Evolutionary conservation across 1,140 invertebrate genomes (phyloP), one percentile per base, ranked within the genome.

Genomic region (Drosophila navojoa): DNA sequence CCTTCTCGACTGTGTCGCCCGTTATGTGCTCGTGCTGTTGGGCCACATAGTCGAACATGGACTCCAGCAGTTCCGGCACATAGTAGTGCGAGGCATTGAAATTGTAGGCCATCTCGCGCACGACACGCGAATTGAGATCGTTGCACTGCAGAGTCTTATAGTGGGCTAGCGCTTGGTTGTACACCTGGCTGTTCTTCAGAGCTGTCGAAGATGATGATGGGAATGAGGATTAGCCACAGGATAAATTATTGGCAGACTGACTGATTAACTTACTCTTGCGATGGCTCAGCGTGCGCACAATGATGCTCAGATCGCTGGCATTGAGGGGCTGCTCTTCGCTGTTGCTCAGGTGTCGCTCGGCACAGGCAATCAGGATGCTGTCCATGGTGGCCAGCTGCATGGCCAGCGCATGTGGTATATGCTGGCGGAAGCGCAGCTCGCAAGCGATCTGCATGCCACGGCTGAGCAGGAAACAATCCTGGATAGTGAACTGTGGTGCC

Each of bases 1-100:
- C 78, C 79, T 93, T 93, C 68, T 93, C 93, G 9, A 92, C 93
- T 44, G 92, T 93, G 49, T 93, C 93, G 5, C 92, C 93, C 0
- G 92, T 77, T 15, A 94, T 68, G 71, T 90, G 77, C 4, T 90
- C 64, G 45, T 91, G 79, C 52, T 92, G 76, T 9, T 91, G 63
- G 2, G 91, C 62, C 16, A 94, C 62, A 78, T 93, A 94, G 5
- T 85, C 79, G 5, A 90, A 90, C 77, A 93, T 91, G 15, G 86
- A 81, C 52, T 94, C 92, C 4, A 93, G 52, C 42, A 93, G 64
- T 62, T 91, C 87, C 1, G 93, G 93, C 15, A 93, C 75, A 54
- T 92, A 71, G 50, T 79, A 91, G 53, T 91, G 79, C 1, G 91
- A 91, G 4, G 72, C 52, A 32, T 79, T 78, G 13, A 93, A 91